phyloP scores from a whole-genome alignment of 2,888 invertebrate genomes.

The Aporophyla lueneburgensis region DNA sequence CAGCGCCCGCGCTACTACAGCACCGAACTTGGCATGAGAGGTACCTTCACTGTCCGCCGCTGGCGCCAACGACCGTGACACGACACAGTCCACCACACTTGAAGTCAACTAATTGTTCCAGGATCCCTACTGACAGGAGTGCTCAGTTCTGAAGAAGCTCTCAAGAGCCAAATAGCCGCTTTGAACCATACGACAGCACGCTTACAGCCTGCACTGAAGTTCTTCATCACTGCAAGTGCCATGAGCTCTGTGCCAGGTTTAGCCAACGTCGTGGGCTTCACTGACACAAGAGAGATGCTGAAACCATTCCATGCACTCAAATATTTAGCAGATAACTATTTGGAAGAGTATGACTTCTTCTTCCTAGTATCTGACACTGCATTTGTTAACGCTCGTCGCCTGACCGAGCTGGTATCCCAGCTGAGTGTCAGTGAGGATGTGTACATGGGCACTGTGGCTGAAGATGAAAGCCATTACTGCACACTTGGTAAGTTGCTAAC shows the following conservation, averaged over 20 bases:
- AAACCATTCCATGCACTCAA: constrained; percentile 97
- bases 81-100: background rate
- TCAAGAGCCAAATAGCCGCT: constrained; percentile 94
- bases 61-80: background rate
- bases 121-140: constrained; percentile 94
- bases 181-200: constrained; percentile 97
- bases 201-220: constrained; percentile 95
- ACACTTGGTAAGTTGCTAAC: constrained; percentile 90
- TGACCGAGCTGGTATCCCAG: constrained; percentile 93
- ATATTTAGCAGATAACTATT: constrained; percentile 96
- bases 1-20: constrained; percentile 98
- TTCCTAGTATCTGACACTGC: constrained; percentile 96
- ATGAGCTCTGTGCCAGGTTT: constrained; percentile 76
- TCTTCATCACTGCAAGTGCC: constrained; percentile 93
- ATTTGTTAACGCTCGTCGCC: constrained; percentile 95
- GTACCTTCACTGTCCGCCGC: constrained; percentile 57
- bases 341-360: constrained; percentile 98
- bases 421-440: constrained; percentile 96
- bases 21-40: constrained; percentile 97
- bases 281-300: constrained; percentile 93
- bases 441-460: constrained; percentile 94
- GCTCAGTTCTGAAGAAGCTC: constrained; percentile 94
- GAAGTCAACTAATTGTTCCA: constrained; percentile 54
- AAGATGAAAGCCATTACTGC: constrained; percentile 92
- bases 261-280: constrained; percentile 96